These are phyloP conservation scores for Zenarchopterus dispar DNA, from an alignment of 2,797 vertebrate species.

Conservation along the genomic window DNA sequence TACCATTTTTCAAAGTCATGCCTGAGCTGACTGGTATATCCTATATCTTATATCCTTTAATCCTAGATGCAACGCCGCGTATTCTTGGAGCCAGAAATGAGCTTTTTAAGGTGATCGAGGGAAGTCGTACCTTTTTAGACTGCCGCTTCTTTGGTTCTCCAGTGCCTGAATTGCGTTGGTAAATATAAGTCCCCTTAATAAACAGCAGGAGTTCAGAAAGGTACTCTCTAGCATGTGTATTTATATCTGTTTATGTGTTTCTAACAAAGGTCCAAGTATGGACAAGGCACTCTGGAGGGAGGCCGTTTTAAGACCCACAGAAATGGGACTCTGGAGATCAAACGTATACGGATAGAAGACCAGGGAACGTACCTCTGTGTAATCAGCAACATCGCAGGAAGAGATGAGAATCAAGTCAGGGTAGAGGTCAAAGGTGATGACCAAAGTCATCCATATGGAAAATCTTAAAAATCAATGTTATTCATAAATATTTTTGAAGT, in stretches of 20 bases:
- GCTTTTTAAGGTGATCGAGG: slow-evolving; percentile 88
- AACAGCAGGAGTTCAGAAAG: slow-evolving; percentile 4
- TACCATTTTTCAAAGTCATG: no score
- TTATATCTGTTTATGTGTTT: slow-evolving; percentile 4
- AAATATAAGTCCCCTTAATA: slow-evolving; percentile 46
- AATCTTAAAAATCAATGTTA: not conserved
- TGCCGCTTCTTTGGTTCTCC: slow-evolving; percentile 96
- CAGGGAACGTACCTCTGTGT: slow-evolving; percentile 93
- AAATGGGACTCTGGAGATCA: slow-evolving; percentile 94
- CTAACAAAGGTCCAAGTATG: slow-evolving; percentile 92
- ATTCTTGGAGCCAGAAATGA: slow-evolving; percentile 88
- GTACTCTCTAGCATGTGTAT: not conserved
- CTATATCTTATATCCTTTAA: not conserved
- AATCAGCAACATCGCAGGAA: slow-evolving; percentile 93
- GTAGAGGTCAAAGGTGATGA: slow-evolving; percentile 95
- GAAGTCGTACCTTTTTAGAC: slow-evolving; percentile 85
- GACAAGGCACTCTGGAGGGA: slow-evolving; percentile 91
- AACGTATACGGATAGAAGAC: slow-evolving; percentile 87
- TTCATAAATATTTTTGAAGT: no score
- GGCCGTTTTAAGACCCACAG: slow-evolving; percentile 87
- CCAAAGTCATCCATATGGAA: not conserved
- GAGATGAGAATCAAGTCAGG: slow-evolving; percentile 90
- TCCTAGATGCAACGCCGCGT: slow-evolving; percentile 88
- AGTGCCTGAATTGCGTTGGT: slow-evolving; percentile 94
- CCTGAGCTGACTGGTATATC: not conserved